Base-by-base conservation (phyloP, 2,888 invertebrate species). In the Dryadula phaetusa region DNA sequence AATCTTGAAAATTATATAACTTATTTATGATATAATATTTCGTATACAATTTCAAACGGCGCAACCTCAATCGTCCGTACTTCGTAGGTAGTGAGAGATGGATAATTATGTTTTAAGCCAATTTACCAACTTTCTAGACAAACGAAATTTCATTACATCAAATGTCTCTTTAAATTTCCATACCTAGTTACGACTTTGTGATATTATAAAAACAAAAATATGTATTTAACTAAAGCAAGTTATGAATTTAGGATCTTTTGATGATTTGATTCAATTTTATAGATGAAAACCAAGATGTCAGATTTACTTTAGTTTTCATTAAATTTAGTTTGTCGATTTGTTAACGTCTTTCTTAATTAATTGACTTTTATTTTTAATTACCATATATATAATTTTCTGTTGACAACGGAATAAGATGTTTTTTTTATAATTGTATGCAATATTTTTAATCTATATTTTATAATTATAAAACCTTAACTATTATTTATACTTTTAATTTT, bases 61-160 rank as follows among this genome's bases (percentile, higher is more conserved):
- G 47, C 34, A 62, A 47, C 64, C 66, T 64, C 56, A 62, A 58
- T 66, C 28, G 63, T 63, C 52, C 58, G 44, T n/a, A 52, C 49
- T 52, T 4, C 25, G 49, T 69, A 62, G 25, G n/a, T 47, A 58
- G 62, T 65, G 61, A 44, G 53, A 64, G 28, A 47, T 47, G n/a
- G n/a, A 61, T 56, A 67, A 67, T 66, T 53, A 61, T 42, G 34
- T 64, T 61, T 47, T 34, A 64, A 67, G 62, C 47, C 46, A 64
- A 69, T 69, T 70, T 56, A 22, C 25, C 32, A 67, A 67, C 64
- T 67, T 70, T 70, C 61, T 64, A 70, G 67, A 70, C 67, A 64
- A 67, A 69, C 61, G 12, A 62, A 66, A 67, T 56, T 70, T 37
- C 46, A 56, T 67, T 64, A 47, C 46, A 46, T 63, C 53, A 64